phyloP scores from a whole-genome alignment of 2,888 invertebrate species.

The Pollenia griseotomentosa region DNA sequence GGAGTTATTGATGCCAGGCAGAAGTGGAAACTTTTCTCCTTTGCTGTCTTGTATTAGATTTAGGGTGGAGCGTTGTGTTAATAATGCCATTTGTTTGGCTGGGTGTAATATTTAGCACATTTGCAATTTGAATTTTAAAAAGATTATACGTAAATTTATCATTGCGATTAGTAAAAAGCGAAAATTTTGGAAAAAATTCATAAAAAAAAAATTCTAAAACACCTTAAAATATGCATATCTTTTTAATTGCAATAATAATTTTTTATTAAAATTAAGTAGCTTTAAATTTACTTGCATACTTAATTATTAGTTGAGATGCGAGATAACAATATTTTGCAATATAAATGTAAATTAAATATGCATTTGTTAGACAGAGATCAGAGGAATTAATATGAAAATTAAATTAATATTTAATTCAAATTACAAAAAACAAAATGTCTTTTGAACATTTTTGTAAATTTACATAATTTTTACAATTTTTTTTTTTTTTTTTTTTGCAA shows the following conservation, averaged over 20 bases:
- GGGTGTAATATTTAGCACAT: constrained; percentile 47
- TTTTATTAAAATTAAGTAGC: constrained; percentile 40
- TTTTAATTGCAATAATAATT: constrained; percentile 5
- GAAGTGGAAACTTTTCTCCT: neutral
- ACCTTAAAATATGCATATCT: constrained; percentile 52
- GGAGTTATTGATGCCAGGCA: neutral
- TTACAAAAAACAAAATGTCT: too few species aligned
- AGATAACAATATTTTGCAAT: constrained; percentile 12
- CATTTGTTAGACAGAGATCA: neutral
- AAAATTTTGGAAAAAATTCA: constrained; percentile 25
- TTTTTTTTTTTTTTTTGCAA: too few species aligned
- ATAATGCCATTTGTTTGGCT: constrained; percentile 24
- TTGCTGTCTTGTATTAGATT: neutral
- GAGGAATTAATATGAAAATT: neutral
- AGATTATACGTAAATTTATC: constrained; percentile 55
- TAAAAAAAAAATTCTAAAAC: constrained; percentile 12
- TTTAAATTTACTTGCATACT: constrained; percentile 43
- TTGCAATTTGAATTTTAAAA: constrained; percentile 63
- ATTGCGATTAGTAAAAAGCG: constrained; percentile 25
- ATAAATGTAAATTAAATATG: neutral
- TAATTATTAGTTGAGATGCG: constrained; percentile 8
- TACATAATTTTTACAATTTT: too few species aligned
- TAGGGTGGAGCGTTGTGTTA: constrained; percentile 31
- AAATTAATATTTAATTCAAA: too few species aligned
- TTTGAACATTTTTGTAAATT: too few species aligned